Evolutionary conservation across 2,113 vertebrate species (phyloP).

Genomic region (Lathamus discolor): DNA sequence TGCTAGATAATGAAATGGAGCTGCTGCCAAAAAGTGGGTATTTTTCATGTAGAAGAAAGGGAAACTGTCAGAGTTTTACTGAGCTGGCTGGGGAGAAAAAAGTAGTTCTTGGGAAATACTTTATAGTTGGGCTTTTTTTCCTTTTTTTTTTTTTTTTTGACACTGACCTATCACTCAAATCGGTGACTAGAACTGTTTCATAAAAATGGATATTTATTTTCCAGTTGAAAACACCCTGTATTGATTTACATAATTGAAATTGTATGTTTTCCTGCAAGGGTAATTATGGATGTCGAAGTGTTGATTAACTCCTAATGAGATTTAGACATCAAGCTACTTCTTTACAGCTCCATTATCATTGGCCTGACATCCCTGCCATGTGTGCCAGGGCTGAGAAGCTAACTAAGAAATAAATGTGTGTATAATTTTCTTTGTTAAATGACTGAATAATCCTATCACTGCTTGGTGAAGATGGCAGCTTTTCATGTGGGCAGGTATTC

Average conservation of each 20-base stretch:
- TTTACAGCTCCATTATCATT: neutral
- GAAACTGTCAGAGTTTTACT: conserved; percentile 21
- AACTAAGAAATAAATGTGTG: neutral
- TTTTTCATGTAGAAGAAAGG: neutral
- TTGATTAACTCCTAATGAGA: neutral
- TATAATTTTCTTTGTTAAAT: neutral
- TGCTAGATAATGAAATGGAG: conserved; percentile 3
- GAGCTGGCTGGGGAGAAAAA: neutral
- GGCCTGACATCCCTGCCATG: neutral
- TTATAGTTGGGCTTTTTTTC: neutral
- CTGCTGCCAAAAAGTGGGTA: conserved; percentile 6
- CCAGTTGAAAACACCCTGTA: neutral
- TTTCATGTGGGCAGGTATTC: neutral
- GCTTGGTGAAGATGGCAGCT: neutral
- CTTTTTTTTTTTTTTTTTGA: neutral
- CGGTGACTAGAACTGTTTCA: neutral
- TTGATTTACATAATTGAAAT: neutral
- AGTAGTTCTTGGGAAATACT: neutral
- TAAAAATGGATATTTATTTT: conserved; percentile 12
- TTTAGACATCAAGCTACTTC: neutral
- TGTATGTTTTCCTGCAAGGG: neutral
- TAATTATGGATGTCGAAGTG: neutral
- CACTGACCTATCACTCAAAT: neutral
- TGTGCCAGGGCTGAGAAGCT: neutral
- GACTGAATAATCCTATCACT: neutral